Evolutionary conservation across 2,888 invertebrate species (phyloP).

Genomic region (Limnephilus rhombicus): DNA sequence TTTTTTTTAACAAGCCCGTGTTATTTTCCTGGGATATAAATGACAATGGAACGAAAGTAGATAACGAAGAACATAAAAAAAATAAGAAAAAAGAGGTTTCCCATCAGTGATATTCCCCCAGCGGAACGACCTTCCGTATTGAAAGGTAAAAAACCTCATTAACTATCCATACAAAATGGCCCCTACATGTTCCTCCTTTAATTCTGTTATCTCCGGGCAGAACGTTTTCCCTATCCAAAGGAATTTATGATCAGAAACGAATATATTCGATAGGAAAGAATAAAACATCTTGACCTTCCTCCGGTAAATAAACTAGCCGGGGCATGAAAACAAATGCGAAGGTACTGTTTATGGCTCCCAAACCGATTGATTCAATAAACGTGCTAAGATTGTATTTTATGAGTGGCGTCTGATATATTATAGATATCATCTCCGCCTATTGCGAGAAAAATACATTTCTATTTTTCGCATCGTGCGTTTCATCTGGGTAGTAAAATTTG

Average conservation of each 20-base stretch:
- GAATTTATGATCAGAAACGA: conserved; percentile 60
- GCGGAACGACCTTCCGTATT: conserved; percentile 2
- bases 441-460: conserved; percentile 42
- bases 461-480: conserved; percentile 13
- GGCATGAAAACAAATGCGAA: conserved; percentile 58
- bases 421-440: conserved; percentile 34
- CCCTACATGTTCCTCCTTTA: conserved; percentile 43
- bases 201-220: conserved; percentile 43
- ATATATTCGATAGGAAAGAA: conserved; percentile 55
- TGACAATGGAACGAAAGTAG: neutral
- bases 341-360: conserved; percentile 63
- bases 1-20: neutral
- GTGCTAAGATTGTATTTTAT: conserved; percentile 58
- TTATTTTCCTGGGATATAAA: neutral
- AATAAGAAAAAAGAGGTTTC: conserved; percentile 3
- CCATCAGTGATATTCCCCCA: conserved; percentile 32
- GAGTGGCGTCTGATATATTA: conserved; percentile 44
- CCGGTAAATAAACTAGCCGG: conserved; percentile 60
- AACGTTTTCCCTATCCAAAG: conserved; percentile 22
- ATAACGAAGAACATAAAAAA: conserved; percentile 12
- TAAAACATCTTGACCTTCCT: conserved; percentile 61
- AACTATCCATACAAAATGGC: conserved; percentile 45
- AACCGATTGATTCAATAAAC: conserved; percentile 64
- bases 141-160: conserved; percentile 45
- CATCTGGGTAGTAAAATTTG: conserved; percentile 34